Evolutionary conservation across 2,797 vertebrate species (phyloP).

Genomic region (Tokudaia tokunoshimensis): DNA sequence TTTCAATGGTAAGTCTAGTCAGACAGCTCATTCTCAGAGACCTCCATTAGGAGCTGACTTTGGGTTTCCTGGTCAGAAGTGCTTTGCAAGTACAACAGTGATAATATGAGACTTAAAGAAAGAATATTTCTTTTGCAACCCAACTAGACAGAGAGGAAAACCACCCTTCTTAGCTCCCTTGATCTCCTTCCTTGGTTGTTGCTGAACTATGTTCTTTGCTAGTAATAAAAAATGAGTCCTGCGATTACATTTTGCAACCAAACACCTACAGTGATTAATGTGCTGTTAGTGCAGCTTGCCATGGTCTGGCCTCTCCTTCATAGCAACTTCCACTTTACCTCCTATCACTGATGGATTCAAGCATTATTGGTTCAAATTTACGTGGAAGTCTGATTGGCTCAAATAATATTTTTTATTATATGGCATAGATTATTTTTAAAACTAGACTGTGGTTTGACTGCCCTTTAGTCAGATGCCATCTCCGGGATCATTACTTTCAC

Average conservation of each 20-base stretch:
- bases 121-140: background rate
- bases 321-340: slow-evolving; percentile 65
- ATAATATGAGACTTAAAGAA: background rate
- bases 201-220: slow-evolving; percentile 15
- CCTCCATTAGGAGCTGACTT: background rate
- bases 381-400: background rate
- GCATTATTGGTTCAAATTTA: slow-evolving; percentile 60
- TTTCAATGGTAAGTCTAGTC: background rate
- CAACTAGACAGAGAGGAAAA: background rate
- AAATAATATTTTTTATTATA: slow-evolving; percentile 45
- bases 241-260: slow-evolving; percentile 64
- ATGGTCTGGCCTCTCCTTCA: slow-evolving; percentile 59
- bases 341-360: slow-evolving; percentile 63
- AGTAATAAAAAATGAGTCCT: slow-evolving; percentile 62
- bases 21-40: background rate
- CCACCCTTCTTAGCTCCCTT: background rate
- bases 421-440: background rate
- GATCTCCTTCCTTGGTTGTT: background rate
- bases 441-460: background rate
- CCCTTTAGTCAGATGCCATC: background rate
- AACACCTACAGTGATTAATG: slow-evolving; percentile 71
- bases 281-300: slow-evolving; percentile 73
- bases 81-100: background rate
- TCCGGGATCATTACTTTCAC: background rate
- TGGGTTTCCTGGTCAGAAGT: background rate